Evolutionary conservation across 2,888 invertebrate genomes (phyloP).

Genomic region (Orthosia incerta): DNA sequence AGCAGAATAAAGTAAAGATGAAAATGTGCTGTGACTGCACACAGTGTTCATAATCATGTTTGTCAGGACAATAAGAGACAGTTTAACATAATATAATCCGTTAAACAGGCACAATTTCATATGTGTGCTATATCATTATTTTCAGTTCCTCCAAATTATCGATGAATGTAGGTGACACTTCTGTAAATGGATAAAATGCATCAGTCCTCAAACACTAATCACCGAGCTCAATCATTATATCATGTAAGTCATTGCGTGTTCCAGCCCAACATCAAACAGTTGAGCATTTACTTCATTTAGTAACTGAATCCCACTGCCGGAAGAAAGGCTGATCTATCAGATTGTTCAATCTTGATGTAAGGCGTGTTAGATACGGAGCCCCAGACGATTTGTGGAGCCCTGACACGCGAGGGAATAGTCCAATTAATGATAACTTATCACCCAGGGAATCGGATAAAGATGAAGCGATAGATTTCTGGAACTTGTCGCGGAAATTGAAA

Average conservation of each 20-base stretch:
- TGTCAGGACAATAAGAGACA: too few species aligned
- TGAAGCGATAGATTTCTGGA: slow-evolving; percentile 10
- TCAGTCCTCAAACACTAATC: neutral
- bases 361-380: slow-evolving; percentile 23
- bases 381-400: slow-evolving; percentile 41
- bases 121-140: too few species aligned
- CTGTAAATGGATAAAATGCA: neutral
- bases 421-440: slow-evolving; percentile 49
- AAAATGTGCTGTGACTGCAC: neutral
- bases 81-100: too few species aligned
- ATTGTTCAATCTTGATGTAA: slow-evolving; percentile 46
- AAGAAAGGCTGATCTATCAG: slow-evolving; percentile 42
- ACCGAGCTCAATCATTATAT: neutral
- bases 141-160: too few species aligned
- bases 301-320: slow-evolving; percentile 33
- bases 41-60: neutral
- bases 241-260: slow-evolving; percentile 27
- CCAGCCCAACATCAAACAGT: neutral
- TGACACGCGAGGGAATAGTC: slow-evolving; percentile 44
- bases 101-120: too few species aligned
- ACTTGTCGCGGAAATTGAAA: slow-evolving; percentile 48
- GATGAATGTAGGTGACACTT: neutral
- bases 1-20: neutral
- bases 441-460: slow-evolving; percentile 21
- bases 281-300: slow-evolving; percentile 13